A percentile compares a stretch with the other conserved stretches of the same genome.
Conservation (phyloP, 2,888 invertebrate genomes). For the Hirtodrosophila alboralis region DNA sequence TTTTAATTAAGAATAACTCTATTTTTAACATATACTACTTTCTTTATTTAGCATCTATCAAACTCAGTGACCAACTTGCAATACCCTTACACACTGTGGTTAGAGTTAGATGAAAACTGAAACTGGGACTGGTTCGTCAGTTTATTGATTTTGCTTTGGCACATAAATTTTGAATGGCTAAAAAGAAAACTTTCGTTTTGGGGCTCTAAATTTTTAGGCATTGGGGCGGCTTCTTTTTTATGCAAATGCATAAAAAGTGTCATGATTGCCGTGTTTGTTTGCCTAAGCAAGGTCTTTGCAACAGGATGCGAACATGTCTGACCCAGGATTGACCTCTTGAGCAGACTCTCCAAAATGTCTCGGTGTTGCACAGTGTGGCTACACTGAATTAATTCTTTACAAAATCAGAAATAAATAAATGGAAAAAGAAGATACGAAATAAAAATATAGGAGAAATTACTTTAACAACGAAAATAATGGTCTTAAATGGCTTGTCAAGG, state of each 20-base stretch:
- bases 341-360: slow-evolving; percentile 37
- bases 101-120: slow-evolving; percentile 44
- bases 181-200: slow-evolving; percentile 56
- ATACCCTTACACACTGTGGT: slow-evolving; percentile 38
- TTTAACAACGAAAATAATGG: too few species aligned
- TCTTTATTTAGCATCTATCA: neutral
- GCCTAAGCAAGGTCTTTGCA: slow-evolving; percentile 25
- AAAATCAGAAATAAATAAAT: too few species aligned
- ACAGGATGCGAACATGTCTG: slow-evolving; percentile 51
- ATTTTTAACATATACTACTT: too few species aligned
- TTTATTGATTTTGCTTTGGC: slow-evolving; percentile 76
- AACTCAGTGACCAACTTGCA: slow-evolving; percentile 7
- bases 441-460: too few species aligned
- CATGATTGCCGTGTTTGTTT: slow-evolving; percentile 77
- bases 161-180: slow-evolving; percentile 64
- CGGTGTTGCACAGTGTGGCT: slow-evolving; percentile 1
- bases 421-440: too few species aligned
- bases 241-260: slow-evolving; percentile 78
- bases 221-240: slow-evolving; percentile 54
- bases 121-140: slow-evolving; percentile 51
- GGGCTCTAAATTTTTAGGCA: slow-evolving; percentile 33
- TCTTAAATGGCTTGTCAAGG: too few species aligned
- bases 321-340: slow-evolving; percentile 45
- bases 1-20: neutral
- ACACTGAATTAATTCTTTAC: too few species aligned